These are phyloP conservation scores for Cebidichthys violaceus DNA, from an alignment of 2,113 vertebrate species.

Conservation along the genomic window DNA sequence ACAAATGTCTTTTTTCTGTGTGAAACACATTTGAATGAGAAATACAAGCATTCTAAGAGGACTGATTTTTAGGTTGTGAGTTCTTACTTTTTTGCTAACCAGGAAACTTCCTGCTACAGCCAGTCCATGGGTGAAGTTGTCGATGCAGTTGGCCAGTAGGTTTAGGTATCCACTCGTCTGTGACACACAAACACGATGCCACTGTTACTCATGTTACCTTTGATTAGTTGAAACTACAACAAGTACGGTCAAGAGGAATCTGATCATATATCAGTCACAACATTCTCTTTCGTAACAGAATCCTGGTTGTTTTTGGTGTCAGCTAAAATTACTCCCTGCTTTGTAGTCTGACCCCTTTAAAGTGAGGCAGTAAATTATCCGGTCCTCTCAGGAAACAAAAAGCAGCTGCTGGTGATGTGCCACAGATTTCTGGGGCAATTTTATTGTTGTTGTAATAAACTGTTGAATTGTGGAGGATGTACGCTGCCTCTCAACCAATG, in stretches of 20 bases:
- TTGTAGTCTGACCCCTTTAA: constrained; percentile 4
- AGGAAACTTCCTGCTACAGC: constrained; percentile 97
- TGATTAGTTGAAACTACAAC: background rate
- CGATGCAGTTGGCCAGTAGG: constrained; percentile 96
- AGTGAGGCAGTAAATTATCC: constrained; percentile 1
- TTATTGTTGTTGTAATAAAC: background rate
- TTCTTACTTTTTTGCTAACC: constrained; percentile 96
- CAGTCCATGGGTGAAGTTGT: constrained; percentile 98
- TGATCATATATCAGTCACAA: background rate
- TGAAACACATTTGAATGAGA: background rate
- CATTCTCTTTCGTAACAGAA: background rate
- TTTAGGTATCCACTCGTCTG: constrained; percentile 98
- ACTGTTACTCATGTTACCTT: background rate
- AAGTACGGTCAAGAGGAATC: background rate
- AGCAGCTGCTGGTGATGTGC: background rate
- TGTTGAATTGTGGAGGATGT: background rate
- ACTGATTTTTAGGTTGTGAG: background rate
- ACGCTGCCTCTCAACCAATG: background rate
- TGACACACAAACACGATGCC: constrained; percentile 31
- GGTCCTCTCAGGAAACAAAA: background rate
- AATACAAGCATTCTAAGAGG: background rate
- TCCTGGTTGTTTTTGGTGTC: background rate
- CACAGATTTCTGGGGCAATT: background rate
- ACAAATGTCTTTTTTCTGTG: background rate
- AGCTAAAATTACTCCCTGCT: background rate